These are phyloP conservation scores for Drosophila pachea DNA, from an alignment of 1,140 invertebrate genomes.

Conservation along the genomic window DNA sequence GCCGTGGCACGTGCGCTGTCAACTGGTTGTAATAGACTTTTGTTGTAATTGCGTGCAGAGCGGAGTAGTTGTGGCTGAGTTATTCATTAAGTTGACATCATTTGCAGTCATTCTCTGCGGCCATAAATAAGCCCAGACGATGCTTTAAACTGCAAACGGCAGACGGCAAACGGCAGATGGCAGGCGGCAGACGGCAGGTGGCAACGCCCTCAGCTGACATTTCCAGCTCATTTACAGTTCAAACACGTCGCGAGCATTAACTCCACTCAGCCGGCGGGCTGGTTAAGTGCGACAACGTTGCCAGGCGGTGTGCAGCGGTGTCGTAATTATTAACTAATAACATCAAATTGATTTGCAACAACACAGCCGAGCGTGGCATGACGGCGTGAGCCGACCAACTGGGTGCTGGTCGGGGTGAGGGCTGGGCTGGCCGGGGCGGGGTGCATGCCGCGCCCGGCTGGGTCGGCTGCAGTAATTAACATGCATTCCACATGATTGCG, in stretches of 20 bases:
- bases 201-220: slow-evolving; percentile 52
- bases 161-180: not conserved
- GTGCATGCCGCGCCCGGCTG: slow-evolving; percentile 33
- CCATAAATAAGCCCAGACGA: slow-evolving; percentile 62
- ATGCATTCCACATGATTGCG: slow-evolving; percentile 76
- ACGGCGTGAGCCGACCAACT: no score
- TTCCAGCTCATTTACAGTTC: slow-evolving; percentile 76
- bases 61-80: slow-evolving; percentile 52
- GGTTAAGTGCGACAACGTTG: slow-evolving; percentile 61
- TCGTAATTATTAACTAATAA: slow-evolving; percentile 77
- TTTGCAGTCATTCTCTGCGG: slow-evolving; percentile 66
- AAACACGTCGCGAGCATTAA: slow-evolving; percentile 76
- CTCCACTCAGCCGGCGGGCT: slow-evolving; percentile 51
- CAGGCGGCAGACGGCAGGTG: not conserved
- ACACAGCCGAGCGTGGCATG: slow-evolving; percentile 35
- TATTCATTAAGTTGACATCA: slow-evolving; percentile 75
- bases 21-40: slow-evolving; percentile 56
- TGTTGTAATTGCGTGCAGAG: slow-evolving; percentile 33
- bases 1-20: slow-evolving; percentile 46
- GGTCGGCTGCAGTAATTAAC: slow-evolving; percentile 64
- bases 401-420: no score
- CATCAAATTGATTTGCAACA: slow-evolving; percentile 77
- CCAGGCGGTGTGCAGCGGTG: slow-evolving; percentile 39
- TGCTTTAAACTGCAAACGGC: slow-evolving; percentile 49
- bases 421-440: no score